Conservation (phyloP, 2,888 invertebrate species). For the Teinopalpus imperialis region DNA sequence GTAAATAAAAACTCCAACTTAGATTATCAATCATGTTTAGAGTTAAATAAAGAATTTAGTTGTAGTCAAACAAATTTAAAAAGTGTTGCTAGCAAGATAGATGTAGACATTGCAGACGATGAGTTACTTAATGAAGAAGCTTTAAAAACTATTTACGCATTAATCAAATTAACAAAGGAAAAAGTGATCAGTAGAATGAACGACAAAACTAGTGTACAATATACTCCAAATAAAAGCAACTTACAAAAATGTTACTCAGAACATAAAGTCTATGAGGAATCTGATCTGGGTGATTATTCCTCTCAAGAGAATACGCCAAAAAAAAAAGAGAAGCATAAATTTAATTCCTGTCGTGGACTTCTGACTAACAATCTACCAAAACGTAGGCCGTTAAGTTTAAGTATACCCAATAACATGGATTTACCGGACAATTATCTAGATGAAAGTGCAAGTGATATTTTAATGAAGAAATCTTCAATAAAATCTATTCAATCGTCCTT, state of each 20-base stretch:
- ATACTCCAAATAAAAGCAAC: slow-evolving; percentile 49
- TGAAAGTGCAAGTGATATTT: slow-evolving; percentile 44
- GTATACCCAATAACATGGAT: slow-evolving; percentile 66
- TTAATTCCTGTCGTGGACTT: slow-evolving; percentile 65
- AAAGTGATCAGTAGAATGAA: slow-evolving; percentile 73
- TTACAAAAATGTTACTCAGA: slow-evolving; percentile 68
- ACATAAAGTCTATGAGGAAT: slow-evolving; percentile 63
- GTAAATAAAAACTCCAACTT: slow-evolving; percentile 43
- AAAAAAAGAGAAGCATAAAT: slow-evolving; percentile 58
- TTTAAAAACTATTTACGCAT: slow-evolving; percentile 76
- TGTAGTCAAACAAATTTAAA: slow-evolving; percentile 42
- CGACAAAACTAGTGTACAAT: slow-evolving; percentile 55
- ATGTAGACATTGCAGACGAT: slow-evolving; percentile 69
- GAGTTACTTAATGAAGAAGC: slow-evolving; percentile 78
- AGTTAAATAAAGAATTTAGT: slow-evolving; percentile 35
- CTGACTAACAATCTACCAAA: slow-evolving; percentile 49
- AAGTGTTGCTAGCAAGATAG: slow-evolving; percentile 58
- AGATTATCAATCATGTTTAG: slow-evolving; percentile 38
- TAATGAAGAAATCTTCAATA: slow-evolving; percentile 58
- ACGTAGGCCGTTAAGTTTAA: slow-evolving; percentile 69
- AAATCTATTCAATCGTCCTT: slow-evolving; percentile 69
- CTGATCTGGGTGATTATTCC: slow-evolving; percentile 55
- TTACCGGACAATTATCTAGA: slow-evolving; percentile 62
- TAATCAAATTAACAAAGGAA: slow-evolving; percentile 74
- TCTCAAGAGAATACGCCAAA: slow-evolving; percentile 66